These are phyloP conservation scores for Lasiurus borealis DNA, from an alignment of 2,113 vertebrate species.

Conservation along the genomic window DNA sequence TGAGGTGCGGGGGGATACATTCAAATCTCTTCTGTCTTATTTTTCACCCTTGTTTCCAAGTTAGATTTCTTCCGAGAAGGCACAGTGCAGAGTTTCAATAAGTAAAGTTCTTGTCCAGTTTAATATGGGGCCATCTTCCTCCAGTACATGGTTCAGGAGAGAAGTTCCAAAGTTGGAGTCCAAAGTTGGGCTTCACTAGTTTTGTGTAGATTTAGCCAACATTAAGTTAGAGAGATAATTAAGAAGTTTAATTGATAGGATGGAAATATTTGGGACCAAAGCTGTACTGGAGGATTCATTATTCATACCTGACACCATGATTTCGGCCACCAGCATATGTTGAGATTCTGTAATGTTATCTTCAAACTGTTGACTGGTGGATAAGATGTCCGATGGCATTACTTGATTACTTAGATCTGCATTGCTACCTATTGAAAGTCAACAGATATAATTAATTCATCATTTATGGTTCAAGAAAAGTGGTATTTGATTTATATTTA, in stretches of 20 bases:
- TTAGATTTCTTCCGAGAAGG: not conserved
- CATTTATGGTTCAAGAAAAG: not conserved
- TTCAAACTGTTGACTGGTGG: not conserved
- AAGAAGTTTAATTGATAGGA: not conserved
- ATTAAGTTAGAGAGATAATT: not conserved
- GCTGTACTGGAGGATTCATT: not conserved
- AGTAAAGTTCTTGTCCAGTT: not conserved
- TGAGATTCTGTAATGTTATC: not conserved
- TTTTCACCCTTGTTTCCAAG: not conserved
- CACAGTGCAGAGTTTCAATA: not conserved
- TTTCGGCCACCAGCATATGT: constrained; percentile 86
- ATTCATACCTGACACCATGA: constrained; percentile 93
- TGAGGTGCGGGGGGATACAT: not conserved
- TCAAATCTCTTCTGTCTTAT: not conserved
- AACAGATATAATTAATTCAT: not conserved
- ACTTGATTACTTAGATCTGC: constrained; percentile 68
- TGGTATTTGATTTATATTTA: not conserved
- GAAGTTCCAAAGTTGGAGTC: not conserved
- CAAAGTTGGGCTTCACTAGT: not conserved
- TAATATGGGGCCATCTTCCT: not conserved
- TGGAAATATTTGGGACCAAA: not conserved
- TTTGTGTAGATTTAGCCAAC: not conserved
- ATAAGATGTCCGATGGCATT: constrained; percentile 63
- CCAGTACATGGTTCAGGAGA: not conserved
- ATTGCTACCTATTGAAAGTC: constrained; percentile 73